phyloP scores from a whole-genome alignment of 1,140 invertebrate species.

The Doryteuthis pealeii region DNA sequence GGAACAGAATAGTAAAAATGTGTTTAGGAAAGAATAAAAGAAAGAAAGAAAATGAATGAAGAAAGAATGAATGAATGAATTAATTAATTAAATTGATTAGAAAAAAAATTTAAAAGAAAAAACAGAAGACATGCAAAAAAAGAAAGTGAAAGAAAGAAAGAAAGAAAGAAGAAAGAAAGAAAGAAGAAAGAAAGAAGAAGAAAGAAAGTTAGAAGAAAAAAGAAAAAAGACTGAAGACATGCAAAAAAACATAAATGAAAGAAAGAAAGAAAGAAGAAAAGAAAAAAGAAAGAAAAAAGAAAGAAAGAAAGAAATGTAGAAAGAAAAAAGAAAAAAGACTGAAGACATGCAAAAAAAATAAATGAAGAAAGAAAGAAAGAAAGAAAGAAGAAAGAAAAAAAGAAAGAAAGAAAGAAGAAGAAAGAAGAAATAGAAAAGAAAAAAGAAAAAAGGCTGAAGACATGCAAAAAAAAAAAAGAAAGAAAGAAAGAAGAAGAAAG shows the following conservation, averaged over 20 bases:
- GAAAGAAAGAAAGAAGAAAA: not conserved
- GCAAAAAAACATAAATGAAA: not conserved
- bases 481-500: conserved; percentile 6
- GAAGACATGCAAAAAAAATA: no score
- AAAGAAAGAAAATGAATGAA: no score
- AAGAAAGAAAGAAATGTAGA: conserved; percentile 7
- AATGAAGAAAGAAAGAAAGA: not conserved
- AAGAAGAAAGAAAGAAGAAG: not conserved
- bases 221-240: not conserved
- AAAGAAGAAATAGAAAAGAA: not conserved
- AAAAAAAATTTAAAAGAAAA: not conserved
- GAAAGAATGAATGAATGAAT: no score
- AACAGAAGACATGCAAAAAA: not conserved
- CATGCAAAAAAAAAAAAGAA: not conserved
- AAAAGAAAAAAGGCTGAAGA: not conserved
- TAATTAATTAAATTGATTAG: no score
- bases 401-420: not conserved
- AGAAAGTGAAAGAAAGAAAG: not conserved
- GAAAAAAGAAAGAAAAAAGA: not conserved
- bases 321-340: not conserved
- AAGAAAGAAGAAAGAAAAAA: conserved; percentile 8
- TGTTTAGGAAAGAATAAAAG: no score
- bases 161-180: not conserved
- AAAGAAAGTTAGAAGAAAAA: not conserved
- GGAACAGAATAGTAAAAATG: no score